phyloP scores from a whole-genome alignment of 2,797 vertebrate species.

The Halcyon badia region DNA sequence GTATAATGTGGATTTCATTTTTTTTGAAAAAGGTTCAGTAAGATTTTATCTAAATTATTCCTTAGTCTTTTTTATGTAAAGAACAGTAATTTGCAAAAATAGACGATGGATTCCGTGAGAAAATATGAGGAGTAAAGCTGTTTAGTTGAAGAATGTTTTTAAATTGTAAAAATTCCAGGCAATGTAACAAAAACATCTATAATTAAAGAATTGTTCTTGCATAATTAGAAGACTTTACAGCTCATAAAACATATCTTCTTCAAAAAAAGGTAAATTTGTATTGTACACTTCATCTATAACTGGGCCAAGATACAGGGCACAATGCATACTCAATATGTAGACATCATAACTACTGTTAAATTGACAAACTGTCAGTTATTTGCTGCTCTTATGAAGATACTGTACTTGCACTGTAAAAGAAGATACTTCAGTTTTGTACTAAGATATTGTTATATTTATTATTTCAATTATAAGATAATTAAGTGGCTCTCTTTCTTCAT shows the following conservation, averaged over 20 bases:
- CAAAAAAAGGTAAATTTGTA: background rate
- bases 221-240: background rate
- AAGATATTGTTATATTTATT: background rate
- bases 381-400: background rate
- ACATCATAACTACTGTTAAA: background rate
- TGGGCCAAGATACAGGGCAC: background rate
- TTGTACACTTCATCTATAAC: background rate
- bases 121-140: background rate
- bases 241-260: background rate
- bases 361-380: background rate
- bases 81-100: background rate
- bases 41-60: background rate
- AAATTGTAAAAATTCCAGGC: background rate
- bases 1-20: conserved; percentile 50
- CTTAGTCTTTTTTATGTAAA: background rate
- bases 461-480: background rate
- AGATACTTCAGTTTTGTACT: background rate
- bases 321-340: background rate
- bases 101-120: background rate
- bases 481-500: background rate
- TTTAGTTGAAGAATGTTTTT: background rate
- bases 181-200: background rate
- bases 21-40: background rate
- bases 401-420: background rate
- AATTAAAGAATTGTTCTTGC: background rate